Evolutionary conservation across 2,797 vertebrate genomes (phyloP).

Genomic region (Galaxias olidus): DNA sequence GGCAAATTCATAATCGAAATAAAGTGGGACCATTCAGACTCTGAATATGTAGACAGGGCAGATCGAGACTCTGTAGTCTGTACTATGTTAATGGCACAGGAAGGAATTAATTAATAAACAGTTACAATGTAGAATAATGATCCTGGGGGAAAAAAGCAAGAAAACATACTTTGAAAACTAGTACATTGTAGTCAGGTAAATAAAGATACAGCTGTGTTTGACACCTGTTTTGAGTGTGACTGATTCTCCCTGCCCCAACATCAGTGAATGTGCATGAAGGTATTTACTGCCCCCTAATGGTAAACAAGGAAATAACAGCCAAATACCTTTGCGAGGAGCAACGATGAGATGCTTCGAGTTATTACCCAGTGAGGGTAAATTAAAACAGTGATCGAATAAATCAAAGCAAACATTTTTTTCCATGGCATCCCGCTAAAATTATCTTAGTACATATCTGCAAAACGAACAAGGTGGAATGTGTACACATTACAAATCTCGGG

Average conservation of each 20-base stretch:
- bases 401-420: conserved; percentile 38
- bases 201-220: not conserved
- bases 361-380: conserved; percentile 32
- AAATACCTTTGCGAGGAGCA: conserved; percentile 18
- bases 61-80: too few species aligned
- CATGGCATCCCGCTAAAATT: conserved; percentile 42
- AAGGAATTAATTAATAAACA: too few species aligned
- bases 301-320: conserved; percentile 18
- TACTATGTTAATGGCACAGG: too few species aligned
- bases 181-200: too few species aligned
- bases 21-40: not conserved
- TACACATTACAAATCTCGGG: conserved; percentile 29
- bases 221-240: not conserved
- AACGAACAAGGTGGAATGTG: conserved; percentile 32
- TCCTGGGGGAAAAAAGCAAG: too few species aligned
- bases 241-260: conserved; percentile 1
- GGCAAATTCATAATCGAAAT: conserved; percentile 24
- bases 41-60: too few species aligned
- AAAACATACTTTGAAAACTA: too few species aligned
- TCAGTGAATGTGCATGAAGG: conserved; percentile 16
- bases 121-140: too few species aligned
- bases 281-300: conserved; percentile 61
- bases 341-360: conserved; percentile 20
- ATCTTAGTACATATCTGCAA: conserved; percentile 21
- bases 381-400: conserved; percentile 14